Base-by-base conservation (phyloP, 1,140 invertebrate genomes). In the Ips typographus region DNA sequence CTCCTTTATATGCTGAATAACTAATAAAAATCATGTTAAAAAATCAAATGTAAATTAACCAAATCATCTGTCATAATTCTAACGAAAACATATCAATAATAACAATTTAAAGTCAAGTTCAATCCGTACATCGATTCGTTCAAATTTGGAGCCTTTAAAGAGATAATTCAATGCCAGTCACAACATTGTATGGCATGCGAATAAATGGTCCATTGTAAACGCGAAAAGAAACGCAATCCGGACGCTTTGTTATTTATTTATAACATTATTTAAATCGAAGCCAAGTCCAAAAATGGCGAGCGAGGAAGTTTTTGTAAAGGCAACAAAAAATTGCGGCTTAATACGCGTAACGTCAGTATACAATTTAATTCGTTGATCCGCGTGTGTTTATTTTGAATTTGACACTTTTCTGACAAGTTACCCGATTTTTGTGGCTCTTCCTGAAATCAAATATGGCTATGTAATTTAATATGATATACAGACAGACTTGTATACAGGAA, bases 51-150 rank as follows among this genome's bases (percentile, higher is more conserved):
- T 42, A 40, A 40, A 40, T 57, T 55, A 22, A 22, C 22, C 22
- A 22, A 22, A 22, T 22, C 22, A 22, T 36, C 64, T 61, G 63
- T 40, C 22, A n/a, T 47, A 59, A 64, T 39, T 59, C 60, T 61
- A 51, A 37, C 40, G 38, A 71, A 71, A 52, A 55, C 69, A 7
- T 40, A 65, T n/a, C 56, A 57, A 22, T 60, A 65, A n/a, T 65
- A 6, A 22, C 40, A 52, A 51, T 51, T n/a, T 43, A 60, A 64
- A 39, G 61, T 64, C 44, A 51, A 65, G 55, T 42, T 65, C 63
- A 65, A 65, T 65, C 42, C 38, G 41, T 37, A 5, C 39, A 22
- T 22, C 6, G 4, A 57, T 65, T 65, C 49, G 22, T 65, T 52
- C 47, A 65, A 65, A 65, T 67, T 67, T 67, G 65, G 55, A 4